Percentiles rank a stretch among this genome's conserved stretches.
Conservation (phyloP, 2,888 invertebrate genomes). For the Agapostemon virescens region DNA sequence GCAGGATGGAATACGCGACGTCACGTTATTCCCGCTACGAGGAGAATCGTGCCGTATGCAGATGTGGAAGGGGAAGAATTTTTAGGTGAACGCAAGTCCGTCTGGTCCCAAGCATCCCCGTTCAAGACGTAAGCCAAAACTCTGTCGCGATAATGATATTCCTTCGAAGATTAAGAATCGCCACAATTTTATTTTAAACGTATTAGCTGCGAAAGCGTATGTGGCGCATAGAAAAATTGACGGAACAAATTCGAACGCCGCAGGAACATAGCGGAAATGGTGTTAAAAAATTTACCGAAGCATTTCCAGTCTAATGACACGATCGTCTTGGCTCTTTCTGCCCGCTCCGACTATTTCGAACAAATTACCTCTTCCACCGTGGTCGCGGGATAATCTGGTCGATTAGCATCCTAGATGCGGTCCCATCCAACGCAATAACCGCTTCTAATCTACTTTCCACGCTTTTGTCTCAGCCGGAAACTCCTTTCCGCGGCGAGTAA, state of each 20-base stretch:
- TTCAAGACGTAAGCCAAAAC: neutral
- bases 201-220: neutral
- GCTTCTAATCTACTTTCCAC: slow-evolving; percentile 63
- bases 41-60: too few relatives aligned
- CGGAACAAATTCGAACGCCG: neutral
- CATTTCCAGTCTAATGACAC: neutral
- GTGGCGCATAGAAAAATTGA: neutral
- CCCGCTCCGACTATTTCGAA: slow-evolving; percentile 20
- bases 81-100: too few relatives aligned
- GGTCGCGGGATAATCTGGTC: slow-evolving; percentile 32
- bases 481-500: slow-evolving; percentile 55
- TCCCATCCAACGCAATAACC: slow-evolving; percentile 43
- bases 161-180: neutral
- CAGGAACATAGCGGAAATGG: neutral
- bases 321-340: neutral
- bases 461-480: slow-evolving; percentile 57
- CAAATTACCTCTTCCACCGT: slow-evolving; percentile 18
- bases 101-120: too few relatives aligned
- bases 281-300: neutral
- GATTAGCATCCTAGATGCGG: slow-evolving; percentile 44
- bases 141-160: too few relatives aligned
- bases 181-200: neutral
- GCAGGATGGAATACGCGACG: too few relatives aligned
- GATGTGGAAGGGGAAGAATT: too few relatives aligned
- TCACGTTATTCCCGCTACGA: too few relatives aligned